Evolutionary conservation across 35 echinoderm and acorn worm genomes (phyloP).

Genomic region (Diadema setosum): DNA sequence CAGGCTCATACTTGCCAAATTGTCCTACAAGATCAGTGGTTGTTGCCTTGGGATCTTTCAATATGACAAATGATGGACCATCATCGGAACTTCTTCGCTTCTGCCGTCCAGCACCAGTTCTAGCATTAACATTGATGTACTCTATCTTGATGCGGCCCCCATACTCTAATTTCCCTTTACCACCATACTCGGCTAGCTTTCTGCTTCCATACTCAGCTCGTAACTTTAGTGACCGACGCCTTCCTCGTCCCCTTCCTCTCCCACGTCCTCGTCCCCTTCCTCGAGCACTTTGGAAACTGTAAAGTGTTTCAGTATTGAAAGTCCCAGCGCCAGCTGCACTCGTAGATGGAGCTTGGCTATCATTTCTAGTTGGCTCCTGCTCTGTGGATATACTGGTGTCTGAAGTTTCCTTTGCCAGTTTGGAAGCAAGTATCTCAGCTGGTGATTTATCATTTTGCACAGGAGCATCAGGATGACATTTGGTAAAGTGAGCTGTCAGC

Average conservation of each 20-base stretch:
- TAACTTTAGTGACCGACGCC: not conserved
- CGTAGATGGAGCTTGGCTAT: not conserved
- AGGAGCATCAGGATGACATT: slow-evolving; percentile 15
- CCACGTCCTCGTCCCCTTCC: not conserved
- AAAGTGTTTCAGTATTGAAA: not conserved
- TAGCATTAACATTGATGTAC: not conserved
- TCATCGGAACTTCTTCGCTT: slow-evolving; percentile 32
- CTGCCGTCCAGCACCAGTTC: not conserved
- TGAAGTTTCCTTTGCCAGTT: not conserved
- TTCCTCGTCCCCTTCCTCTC: not conserved
- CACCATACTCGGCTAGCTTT: not conserved
- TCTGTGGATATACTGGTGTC: not conserved
- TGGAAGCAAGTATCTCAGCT: not conserved
- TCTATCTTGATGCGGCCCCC: slow-evolving; percentile 18
- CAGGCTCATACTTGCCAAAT: slow-evolving; percentile 40
- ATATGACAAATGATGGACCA: slow-evolving; percentile 29
- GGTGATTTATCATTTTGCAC: not conserved
- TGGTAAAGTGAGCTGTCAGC: slow-evolving; percentile 14
- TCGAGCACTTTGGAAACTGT: not conserved
- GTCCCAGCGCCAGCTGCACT: not conserved
- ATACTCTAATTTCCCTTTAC: not conserved
- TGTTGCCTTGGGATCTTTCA: slow-evolving; percentile 76
- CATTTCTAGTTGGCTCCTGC: not conserved
- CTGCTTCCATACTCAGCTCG: slow-evolving; percentile 7
- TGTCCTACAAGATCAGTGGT: slow-evolving; percentile 56